Evolutionary conservation across 1,140 invertebrate species (phyloP).

Genomic region (Polyergus mexicanus): DNA sequence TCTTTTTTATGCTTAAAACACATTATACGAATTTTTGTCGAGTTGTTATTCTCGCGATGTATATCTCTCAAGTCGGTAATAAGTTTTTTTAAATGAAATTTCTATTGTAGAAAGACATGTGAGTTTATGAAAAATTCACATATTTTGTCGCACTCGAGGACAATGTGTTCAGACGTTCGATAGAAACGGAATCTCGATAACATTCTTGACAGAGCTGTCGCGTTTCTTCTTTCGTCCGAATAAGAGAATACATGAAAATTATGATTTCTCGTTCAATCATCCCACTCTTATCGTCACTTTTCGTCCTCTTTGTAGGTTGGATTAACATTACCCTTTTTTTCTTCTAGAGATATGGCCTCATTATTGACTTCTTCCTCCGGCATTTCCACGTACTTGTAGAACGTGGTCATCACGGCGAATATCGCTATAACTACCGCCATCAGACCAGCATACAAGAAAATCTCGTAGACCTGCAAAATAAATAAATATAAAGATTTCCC

Average conservation of each 20-base stretch:
- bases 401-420: conserved; percentile 92
- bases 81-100: neutral
- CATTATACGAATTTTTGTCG: neutral
- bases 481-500: neutral
- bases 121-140: neutral
- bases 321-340: conserved; percentile 69
- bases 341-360: conserved; percentile 72
- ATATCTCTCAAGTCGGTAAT: neutral
- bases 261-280: neutral
- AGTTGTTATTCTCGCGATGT: neutral
- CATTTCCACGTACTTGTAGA: conserved; percentile 89
- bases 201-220: neutral
- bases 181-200: neutral
- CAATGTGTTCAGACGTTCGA: neutral
- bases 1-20: neutral
- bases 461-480: conserved; percentile 92
- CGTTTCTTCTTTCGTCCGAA: neutral
- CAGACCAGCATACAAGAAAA: conserved; percentile 95
- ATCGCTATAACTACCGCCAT: conserved; percentile 94
- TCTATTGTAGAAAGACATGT: neutral
- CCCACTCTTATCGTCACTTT: conserved; percentile 34
- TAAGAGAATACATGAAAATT: neutral
- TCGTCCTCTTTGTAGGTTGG: conserved; percentile 65
- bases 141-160: neutral
- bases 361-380: conserved; percentile 68